These are phyloP conservation scores for Caenorhabditis imperialis DNA, from an alignment of 2,888 invertebrate species.

Conservation along the genomic window DNA sequence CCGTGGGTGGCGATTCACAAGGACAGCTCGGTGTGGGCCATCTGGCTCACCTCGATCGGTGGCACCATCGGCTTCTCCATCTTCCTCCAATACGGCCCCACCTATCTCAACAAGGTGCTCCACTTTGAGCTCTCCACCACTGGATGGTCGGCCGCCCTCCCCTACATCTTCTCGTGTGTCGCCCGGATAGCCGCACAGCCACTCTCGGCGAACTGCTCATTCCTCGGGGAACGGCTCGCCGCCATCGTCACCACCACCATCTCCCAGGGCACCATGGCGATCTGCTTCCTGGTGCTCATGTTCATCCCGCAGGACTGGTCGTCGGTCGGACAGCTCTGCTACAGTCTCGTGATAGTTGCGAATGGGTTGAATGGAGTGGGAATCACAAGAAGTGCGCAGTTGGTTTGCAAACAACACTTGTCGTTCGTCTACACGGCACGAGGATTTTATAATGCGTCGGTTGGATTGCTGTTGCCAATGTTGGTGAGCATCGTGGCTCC, in stretches of 20 bases:
- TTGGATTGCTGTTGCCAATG: slow-evolving; percentile 52
- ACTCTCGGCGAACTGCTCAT: slow-evolving; percentile 51
- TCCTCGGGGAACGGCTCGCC: slow-evolving; percentile 58
- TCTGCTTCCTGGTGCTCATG: slow-evolving; percentile 56
- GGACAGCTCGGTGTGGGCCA: slow-evolving; percentile 52
- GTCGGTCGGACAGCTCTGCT: slow-evolving; percentile 53
- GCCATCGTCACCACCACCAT: slow-evolving; percentile 56
- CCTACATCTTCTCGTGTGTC: slow-evolving; percentile 57
- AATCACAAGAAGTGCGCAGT: slow-evolving; percentile 56
- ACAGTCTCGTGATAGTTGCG: slow-evolving; percentile 57
- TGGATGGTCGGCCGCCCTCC: slow-evolving; percentile 59
- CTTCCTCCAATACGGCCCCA: slow-evolving; percentile 59
- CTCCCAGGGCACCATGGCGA: slow-evolving; percentile 56
- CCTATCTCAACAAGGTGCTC: slow-evolving; percentile 57
- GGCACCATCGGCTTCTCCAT: slow-evolving; percentile 60
- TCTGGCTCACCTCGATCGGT: slow-evolving; percentile 57
- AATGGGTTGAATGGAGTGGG: slow-evolving; percentile 61
- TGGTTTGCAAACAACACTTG: slow-evolving; percentile 58
- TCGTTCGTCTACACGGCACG: slow-evolving; percentile 55
- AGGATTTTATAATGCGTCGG: slow-evolving; percentile 41
- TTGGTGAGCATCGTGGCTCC: slow-evolving; percentile 54
- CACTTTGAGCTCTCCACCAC: slow-evolving; percentile 57
- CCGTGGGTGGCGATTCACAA: slow-evolving; percentile 51
- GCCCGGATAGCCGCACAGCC: slow-evolving; percentile 57
- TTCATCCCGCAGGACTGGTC: slow-evolving; percentile 54